Conservation (phyloP, 1,140 invertebrate genomes). For the Nephila pilipes region DNA sequence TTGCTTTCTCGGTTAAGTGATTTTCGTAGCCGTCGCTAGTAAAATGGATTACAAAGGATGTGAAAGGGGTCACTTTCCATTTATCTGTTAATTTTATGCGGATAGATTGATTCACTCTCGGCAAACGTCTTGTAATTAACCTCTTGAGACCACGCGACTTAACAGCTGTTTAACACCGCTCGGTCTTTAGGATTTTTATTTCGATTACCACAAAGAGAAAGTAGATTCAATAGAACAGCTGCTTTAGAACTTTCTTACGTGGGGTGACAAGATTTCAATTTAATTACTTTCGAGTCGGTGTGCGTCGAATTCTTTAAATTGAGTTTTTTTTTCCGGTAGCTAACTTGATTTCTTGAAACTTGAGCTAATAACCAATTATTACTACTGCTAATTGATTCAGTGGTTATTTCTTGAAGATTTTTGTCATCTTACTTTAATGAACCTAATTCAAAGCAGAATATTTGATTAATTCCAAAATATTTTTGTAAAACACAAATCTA, state of each 20-base stretch:
- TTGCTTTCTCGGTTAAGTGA: conserved; percentile 51
- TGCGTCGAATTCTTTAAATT: not conserved
- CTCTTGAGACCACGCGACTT: not conserved
- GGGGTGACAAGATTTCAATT: not conserved
- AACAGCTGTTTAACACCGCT: conserved; percentile 24
- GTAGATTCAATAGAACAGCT: not conserved
- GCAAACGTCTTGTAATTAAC: conserved; percentile 5
- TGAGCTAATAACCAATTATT: too few relatives aligned
- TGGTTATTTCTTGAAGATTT: too few relatives aligned
- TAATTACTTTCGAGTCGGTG: not conserved
- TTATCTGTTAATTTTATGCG: conserved; percentile 30
- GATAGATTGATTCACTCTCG: not conserved
- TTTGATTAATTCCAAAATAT: too few relatives aligned
- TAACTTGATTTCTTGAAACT: not conserved
- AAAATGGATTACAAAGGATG: conserved; percentile 25
- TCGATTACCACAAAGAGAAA: conserved; percentile 11
- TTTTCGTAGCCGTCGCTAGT: not conserved
- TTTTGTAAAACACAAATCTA: too few relatives aligned
- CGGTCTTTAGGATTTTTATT: not conserved
- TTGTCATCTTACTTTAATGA: too few relatives aligned
- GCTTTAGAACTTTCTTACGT: not conserved
- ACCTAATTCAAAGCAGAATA: too few relatives aligned
- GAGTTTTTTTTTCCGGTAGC: not conserved
- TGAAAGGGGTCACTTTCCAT: not conserved
- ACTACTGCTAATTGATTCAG: too few relatives aligned